These are phyloP conservation scores for Muscicapa striata DNA, from an alignment of 2,797 vertebrate species.

Conservation along the genomic window DNA sequence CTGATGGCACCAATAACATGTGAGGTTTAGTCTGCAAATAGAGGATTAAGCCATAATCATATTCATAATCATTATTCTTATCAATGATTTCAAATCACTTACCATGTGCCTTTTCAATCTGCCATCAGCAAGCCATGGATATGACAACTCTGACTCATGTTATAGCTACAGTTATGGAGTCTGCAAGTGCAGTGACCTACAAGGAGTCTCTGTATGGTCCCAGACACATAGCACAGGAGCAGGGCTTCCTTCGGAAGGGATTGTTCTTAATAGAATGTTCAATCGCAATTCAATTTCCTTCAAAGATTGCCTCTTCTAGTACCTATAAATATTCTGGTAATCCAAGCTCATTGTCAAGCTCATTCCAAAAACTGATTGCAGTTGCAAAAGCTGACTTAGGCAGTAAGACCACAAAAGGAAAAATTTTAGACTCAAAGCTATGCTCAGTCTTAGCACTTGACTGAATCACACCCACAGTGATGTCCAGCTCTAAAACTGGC, in stretches of 20 bases:
- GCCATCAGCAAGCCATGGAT: not conserved
- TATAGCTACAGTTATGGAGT: fast-evolving
- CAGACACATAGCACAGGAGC: not conserved
- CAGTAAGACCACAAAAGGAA: not conserved
- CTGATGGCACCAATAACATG: not conserved
- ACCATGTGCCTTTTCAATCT: not conserved
- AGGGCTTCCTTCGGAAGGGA: not conserved
- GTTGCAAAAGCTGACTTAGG: not conserved
- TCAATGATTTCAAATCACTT: not conserved
- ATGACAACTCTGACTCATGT: not conserved
- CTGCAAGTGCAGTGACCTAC: not conserved
- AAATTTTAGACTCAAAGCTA: not conserved
- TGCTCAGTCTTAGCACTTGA: not conserved
- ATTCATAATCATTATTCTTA: not conserved
- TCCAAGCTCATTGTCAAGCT: not conserved
- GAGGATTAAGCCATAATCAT: not conserved
- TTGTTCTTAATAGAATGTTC: not conserved
- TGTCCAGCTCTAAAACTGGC: not conserved
- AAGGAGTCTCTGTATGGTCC: not conserved
- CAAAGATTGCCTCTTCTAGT: not conserved
- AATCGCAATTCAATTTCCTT: not conserved
- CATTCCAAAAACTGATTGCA: not conserved
- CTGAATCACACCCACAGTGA: not conserved
- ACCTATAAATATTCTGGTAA: not conserved
- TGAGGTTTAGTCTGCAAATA: not conserved